Evolutionary conservation across 1,140 invertebrate species (phyloP).

Genomic region (Armadillidium nasatum): DNA sequence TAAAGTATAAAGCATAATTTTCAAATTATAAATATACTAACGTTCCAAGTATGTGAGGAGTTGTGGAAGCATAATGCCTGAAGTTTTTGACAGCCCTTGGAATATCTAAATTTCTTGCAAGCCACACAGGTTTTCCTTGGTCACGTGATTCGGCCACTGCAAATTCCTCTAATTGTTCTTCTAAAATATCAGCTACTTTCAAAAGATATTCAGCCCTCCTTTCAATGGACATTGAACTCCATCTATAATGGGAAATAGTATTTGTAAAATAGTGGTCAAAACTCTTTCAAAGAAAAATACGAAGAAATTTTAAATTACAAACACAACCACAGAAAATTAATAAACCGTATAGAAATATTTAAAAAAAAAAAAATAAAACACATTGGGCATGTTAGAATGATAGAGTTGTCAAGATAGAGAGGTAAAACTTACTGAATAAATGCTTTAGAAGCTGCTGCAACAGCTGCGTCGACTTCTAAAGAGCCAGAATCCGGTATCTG

Average conservation of each 20-base stretch:
- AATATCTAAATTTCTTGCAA: conserved; percentile 56
- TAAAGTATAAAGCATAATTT: neutral
- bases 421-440: conserved; percentile 46
- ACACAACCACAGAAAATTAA: neutral
- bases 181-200: conserved; percentile 57
- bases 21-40: conserved; percentile 32
- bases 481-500: conserved; percentile 53
- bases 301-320: neutral
- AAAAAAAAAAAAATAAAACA: neutral
- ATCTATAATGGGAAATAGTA: conserved; percentile 45
- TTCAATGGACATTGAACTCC: conserved; percentile 48
- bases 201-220: conserved; percentile 49
- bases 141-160: conserved; percentile 57
- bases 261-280: too few species aligned
- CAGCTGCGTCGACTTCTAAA: conserved; percentile 34
- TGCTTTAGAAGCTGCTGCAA: conserved; percentile 48
- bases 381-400: neutral
- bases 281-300: neutral
- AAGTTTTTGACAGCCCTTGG: conserved; percentile 58
- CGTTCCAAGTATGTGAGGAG: conserved; percentile 48
- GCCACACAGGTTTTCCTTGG: conserved; percentile 59
- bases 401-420: neutral
- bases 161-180: conserved; percentile 54
- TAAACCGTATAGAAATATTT: neutral
- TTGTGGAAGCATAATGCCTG: conserved; percentile 56